phyloP scores from a whole-genome alignment of 2,797 vertebrate genomes.

The Enteromius argenteus region DNA sequence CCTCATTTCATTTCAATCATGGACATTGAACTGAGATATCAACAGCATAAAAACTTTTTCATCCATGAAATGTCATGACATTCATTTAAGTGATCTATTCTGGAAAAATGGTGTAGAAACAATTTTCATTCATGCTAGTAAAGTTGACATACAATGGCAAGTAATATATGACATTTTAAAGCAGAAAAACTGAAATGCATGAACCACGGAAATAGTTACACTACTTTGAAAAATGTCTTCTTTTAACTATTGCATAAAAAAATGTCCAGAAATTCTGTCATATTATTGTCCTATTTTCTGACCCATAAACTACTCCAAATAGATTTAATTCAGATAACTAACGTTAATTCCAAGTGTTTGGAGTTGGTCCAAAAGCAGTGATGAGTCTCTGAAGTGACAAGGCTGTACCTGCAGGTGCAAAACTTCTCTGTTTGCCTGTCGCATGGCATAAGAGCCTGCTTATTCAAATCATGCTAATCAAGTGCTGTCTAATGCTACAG shows the following conservation, averaged over 20 bases:
- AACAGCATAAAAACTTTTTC: not conserved
- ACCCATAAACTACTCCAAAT: not conserved
- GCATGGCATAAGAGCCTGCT: slow-evolving; percentile 72
- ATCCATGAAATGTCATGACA: slow-evolving; percentile 11
- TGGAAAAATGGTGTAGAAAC: not conserved
- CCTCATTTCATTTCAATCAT: not conserved
- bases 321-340: not conserved
- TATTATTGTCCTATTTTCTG: slow-evolving; percentile 9
- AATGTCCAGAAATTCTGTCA: not conserved
- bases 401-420: slow-evolving; percentile 74
- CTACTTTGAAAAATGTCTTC: not conserved
- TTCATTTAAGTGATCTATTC: slow-evolving; percentile 10
- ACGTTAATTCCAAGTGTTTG: slow-evolving; percentile 18
- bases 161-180: not conserved
- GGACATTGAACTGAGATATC: not conserved
- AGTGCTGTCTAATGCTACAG: slow-evolving; percentile 66
- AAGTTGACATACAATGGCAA: not conserved
- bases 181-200: not conserved
- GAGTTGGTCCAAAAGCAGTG: slow-evolving; percentile 68
- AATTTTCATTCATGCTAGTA: not conserved
- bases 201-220: not conserved
- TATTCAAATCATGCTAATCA: slow-evolving; percentile 81
- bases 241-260: not conserved
- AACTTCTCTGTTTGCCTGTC: slow-evolving; percentile 75
- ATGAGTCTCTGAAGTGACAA: slow-evolving; percentile 69